phyloP scores from a whole-genome alignment of 2,888 invertebrate species.

The Archaeoteleia sp. region DNA sequence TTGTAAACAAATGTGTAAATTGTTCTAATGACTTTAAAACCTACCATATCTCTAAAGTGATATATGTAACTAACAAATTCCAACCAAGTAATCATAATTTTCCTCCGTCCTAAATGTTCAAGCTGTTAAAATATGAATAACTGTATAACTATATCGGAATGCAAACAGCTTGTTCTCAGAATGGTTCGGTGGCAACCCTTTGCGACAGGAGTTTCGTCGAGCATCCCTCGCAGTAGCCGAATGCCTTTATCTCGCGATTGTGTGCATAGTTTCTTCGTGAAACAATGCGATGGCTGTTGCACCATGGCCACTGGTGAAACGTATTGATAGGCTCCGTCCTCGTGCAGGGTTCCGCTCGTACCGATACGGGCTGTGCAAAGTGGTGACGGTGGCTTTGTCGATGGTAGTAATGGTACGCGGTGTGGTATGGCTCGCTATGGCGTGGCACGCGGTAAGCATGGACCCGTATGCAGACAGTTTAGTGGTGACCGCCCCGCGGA shows the following conservation, averaged over 20 bases:
- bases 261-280: conserved; percentile 14
- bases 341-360: conserved; percentile 3
- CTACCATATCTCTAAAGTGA: too few relatives aligned
- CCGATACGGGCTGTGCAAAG: conserved; percentile 11
- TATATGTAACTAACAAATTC: too few relatives aligned
- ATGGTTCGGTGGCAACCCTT: too few relatives aligned
- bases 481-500: conserved; percentile 71
- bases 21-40: too few relatives aligned
- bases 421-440: conserved; percentile 61
- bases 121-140: too few relatives aligned
- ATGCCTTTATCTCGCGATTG: conserved; percentile 13
- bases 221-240: conserved; percentile 3
- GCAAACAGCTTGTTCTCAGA: too few relatives aligned
- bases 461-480: conserved; percentile 71
- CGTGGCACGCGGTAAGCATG: conserved; percentile 68
- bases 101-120: too few relatives aligned
- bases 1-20: too few relatives aligned
- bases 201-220: too few relatives aligned
- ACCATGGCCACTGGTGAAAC: conserved; percentile 7
- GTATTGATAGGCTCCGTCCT: conserved; percentile 3
- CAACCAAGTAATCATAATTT: too few relatives aligned
- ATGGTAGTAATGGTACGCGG: conserved; percentile 49
- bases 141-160: too few relatives aligned
- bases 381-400: conserved; percentile 41
- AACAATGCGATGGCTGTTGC: conserved; percentile 29